Percentiles rank a stretch among this genome's conserved stretches.
These are phyloP conservation scores for Anas capensis DNA, from an alignment of 2,797 vertebrate genomes.

Conservation along the genomic window DNA sequence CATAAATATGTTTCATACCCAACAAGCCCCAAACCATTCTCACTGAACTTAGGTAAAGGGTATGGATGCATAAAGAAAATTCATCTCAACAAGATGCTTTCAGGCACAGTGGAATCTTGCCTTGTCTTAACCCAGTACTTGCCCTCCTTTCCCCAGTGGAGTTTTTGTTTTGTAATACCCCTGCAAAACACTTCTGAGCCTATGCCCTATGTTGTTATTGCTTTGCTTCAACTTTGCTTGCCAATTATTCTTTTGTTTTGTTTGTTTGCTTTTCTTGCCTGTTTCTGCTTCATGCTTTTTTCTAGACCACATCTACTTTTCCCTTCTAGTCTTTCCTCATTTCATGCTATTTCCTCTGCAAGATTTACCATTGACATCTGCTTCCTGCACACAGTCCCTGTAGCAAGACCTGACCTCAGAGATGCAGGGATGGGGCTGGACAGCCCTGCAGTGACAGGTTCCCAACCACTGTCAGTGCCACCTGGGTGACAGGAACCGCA, in stretches of 20 bases:
- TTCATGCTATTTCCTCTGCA: background rate
- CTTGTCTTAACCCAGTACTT: background rate
- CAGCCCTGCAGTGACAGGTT: fast-evolving
- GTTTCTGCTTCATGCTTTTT: background rate
- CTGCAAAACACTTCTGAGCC: background rate
- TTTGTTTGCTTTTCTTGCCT: background rate
- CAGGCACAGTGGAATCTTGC: background rate
- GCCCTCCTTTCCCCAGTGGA: background rate
- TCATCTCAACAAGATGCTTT: background rate
- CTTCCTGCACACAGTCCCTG: background rate
- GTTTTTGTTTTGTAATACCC: background rate
- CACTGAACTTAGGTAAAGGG: background rate
- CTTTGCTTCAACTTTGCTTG: background rate
- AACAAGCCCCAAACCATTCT: constrained; percentile 6
- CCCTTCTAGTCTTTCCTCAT: background rate
- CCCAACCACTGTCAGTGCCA: background rate
- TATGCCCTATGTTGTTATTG: background rate
- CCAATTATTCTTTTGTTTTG: fast-evolving
- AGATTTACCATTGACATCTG: background rate
- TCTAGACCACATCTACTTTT: background rate
- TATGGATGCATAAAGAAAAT: constrained; percentile 25
- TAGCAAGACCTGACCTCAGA: background rate
- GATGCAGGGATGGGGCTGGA: fast-evolving
- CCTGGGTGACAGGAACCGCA: fast-evolving
- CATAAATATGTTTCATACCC: constrained; percentile 24